Evolutionary conservation across 2,888 invertebrate species (phyloP), one percentile per base, ranked within the genome.

Genomic region (Callinectes sapidus): DNA sequence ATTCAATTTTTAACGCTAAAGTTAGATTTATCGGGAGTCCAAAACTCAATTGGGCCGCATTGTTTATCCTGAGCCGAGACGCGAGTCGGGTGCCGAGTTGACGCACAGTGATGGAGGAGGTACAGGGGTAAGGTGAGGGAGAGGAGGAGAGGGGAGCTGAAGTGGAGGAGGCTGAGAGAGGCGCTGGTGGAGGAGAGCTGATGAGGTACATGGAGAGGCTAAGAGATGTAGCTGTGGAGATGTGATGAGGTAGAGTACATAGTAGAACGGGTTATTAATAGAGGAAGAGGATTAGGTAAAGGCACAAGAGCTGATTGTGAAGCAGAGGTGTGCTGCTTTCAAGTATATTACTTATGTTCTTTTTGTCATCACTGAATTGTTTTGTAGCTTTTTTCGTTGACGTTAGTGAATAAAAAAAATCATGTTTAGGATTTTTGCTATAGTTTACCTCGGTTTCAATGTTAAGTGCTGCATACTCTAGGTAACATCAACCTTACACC

Each of bases 1-100:
- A 90, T 90, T 90, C 89, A 71, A 71, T 71, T 90, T 66, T 90
- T 90, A 90, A 90, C 28, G 89, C 89, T 90, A 71, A 90, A 90
- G 66, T 55, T 90, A 90, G 89, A 90, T 90, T 90, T 90, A 90
- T 90, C 42, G 71, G 66, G 89, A 71, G 89, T 42, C 89, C 66
- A 71, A 71, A 90, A 90, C 89, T 71, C 42, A 61, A 71, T 90
- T 90, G 66, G 66, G 89, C 42, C 42, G 54, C 54, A 87, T 87
- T 87, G 48, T 87, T 87, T 42, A 87, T 87, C 87, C 54, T 88
- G 88, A 61, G 61, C 88, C 88, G 55, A 55, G 55, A 61, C 88
- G 61, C 32, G 55, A 61, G 88, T n/a, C 61, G 61, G 88, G 88
- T 88, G 55, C 61, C 55, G 48, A 55, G 42, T 42, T 48, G 87